Conservation (phyloP, 2,113 vertebrate genomes). For the Oncorhynchus kisutch region DNA sequence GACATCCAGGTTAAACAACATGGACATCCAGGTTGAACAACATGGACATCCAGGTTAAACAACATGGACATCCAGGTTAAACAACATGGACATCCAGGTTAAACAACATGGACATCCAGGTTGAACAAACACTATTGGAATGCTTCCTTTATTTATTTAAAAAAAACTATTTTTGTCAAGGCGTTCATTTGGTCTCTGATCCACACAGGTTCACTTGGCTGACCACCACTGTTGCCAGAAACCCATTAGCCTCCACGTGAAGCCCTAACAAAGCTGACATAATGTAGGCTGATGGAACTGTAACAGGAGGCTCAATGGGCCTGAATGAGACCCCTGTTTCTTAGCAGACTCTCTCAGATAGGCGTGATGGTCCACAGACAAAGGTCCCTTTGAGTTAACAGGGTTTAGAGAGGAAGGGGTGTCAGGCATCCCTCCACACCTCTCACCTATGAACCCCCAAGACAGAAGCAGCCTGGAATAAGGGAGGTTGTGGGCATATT, state of each 20-base stretch:
- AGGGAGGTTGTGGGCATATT: neutral
- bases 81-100: neutral
- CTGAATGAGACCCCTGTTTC: neutral
- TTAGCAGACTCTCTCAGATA: neutral
- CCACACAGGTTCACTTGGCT: neutral
- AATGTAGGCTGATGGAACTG: too few species aligned
- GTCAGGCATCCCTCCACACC: neutral
- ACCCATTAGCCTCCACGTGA: neutral
- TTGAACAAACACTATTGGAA: neutral
- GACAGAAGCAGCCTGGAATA: neutral
- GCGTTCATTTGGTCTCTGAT: neutral
- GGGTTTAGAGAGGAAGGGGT: neutral
- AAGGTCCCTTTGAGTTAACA: neutral
- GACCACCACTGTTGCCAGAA: neutral
- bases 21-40: neutral
- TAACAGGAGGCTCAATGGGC: too few species aligned
- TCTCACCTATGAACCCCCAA: neutral
- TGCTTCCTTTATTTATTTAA: too few species aligned
- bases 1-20: neutral
- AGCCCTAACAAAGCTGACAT: too few species aligned
- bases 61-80: too few species aligned
- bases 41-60: too few species aligned
- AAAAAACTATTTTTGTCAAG: too few species aligned
- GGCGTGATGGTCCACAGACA: neutral
- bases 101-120: too few species aligned